Evolutionary conservation across 2,797 vertebrate species (phyloP).

Genomic region (Ceyx erithaca): DNA sequence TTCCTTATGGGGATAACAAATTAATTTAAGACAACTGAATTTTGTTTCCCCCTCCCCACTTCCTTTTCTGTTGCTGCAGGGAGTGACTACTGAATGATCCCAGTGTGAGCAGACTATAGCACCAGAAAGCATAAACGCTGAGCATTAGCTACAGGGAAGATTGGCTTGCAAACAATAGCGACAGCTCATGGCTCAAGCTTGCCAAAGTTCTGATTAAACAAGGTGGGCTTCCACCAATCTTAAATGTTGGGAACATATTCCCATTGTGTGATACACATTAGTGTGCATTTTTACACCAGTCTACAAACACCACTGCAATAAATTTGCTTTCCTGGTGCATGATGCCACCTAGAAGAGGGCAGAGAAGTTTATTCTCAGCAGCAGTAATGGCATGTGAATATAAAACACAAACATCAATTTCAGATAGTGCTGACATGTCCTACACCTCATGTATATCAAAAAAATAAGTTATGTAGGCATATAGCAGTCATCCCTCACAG

Average conservation of each 20-base stretch:
- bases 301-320: neutral
- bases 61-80: neutral
- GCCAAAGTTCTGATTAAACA: neutral
- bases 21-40: neutral
- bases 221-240: neutral
- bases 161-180: neutral
- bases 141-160: neutral
- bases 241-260: neutral
- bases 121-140: neutral
- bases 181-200: neutral
- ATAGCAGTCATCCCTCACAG: neutral
- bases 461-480: neutral
- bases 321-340: neutral
- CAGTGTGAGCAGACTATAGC: neutral
- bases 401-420: conserved; percentile 32
- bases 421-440: neutral
- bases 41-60: neutral
- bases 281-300: neutral
- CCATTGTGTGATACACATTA: neutral
- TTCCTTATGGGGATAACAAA: neutral
- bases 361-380: conserved; percentile 5
- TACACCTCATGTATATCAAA: neutral
- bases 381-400: neutral
- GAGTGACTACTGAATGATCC: neutral
- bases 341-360: neutral